phyloP scores from a whole-genome alignment of 2,888 invertebrate genomes.

The Candidula unifasciata region DNA sequence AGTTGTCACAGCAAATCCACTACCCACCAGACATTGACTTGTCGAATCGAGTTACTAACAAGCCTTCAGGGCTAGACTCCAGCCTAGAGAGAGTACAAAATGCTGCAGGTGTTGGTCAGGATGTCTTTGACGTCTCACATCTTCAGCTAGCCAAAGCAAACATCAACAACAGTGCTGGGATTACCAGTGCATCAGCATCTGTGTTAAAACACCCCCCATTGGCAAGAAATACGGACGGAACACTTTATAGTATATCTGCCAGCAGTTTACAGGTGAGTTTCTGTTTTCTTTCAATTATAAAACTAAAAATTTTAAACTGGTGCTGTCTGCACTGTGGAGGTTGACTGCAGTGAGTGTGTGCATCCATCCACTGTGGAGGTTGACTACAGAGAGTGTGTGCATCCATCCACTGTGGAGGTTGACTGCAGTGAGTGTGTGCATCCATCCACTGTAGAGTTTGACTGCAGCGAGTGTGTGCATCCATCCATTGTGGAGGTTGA shows the following conservation, averaged over 20 bases:
- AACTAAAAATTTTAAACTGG: too few species aligned
- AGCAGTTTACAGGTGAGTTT: slow-evolving; percentile 18
- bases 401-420: too few species aligned
- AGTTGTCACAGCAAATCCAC: slow-evolving; percentile 28
- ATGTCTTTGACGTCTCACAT: neutral
- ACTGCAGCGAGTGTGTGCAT: too few species aligned
- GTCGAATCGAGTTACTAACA: neutral
- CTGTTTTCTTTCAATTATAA: neutral
- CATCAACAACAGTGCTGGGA: slow-evolving; percentile 18
- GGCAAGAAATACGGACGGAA: neutral
- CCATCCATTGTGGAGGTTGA: too few species aligned
- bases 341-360: too few species aligned
- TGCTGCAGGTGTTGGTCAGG: neutral
- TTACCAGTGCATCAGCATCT: neutral
- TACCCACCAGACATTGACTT: slow-evolving; percentile 48
- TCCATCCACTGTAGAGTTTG: too few species aligned
- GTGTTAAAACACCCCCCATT: neutral
- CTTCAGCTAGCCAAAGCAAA: neutral
- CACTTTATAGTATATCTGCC: neutral
- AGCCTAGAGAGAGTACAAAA: neutral
- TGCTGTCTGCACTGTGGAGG: too few species aligned
- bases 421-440: too few species aligned
- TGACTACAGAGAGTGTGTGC: too few species aligned
- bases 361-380: too few species aligned
- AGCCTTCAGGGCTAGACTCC: neutral